These are phyloP conservation scores for Lamproptera curius DNA, from an alignment of 2,888 invertebrate species.

Conservation along the genomic window DNA sequence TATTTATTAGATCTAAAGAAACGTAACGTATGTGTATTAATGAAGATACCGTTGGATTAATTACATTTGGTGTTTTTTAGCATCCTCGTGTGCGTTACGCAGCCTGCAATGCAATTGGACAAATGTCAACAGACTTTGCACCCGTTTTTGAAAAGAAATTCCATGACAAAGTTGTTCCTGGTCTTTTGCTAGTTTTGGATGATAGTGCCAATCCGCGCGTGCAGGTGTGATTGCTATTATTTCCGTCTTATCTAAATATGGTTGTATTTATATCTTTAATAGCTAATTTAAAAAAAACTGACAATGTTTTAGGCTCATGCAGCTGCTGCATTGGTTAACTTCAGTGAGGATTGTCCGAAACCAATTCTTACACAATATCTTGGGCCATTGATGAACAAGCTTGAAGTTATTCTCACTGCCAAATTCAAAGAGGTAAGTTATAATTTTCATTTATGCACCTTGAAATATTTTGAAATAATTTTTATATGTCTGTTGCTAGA, in stretches of 20 bases:
- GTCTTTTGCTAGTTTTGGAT: constrained; percentile 91
- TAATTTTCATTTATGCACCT: no score
- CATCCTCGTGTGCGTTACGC: constrained; percentile 97
- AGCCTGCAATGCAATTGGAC: constrained; percentile 98
- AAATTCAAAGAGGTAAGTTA: constrained; percentile 91
- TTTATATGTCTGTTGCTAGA: background rate
- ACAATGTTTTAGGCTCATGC: constrained; percentile 84
- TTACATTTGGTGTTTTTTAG: constrained; percentile 48
- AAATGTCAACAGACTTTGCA: constrained; percentile 99
- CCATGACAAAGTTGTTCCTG: constrained; percentile 96
- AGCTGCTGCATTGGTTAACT: constrained; percentile 98
- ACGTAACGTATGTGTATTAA: no score
- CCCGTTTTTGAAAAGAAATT: constrained; percentile 98
- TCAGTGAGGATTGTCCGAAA: constrained; percentile 99
- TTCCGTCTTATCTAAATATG: background rate
- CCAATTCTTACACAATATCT: constrained; percentile 93
- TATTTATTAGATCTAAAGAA: no score
- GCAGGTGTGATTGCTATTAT: constrained; percentile 76
- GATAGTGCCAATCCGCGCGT: constrained; percentile 96
- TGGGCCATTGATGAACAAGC: constrained; percentile 92
- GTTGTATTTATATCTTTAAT: background rate
- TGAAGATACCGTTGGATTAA: no score
- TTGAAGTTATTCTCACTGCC: constrained; percentile 91
- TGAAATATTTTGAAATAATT: constrained; percentile 1
- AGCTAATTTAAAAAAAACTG: no score